These are phyloP conservation scores for Tiliacea aurago DNA, from an alignment of 2,888 invertebrate species.

Conservation along the genomic window DNA sequence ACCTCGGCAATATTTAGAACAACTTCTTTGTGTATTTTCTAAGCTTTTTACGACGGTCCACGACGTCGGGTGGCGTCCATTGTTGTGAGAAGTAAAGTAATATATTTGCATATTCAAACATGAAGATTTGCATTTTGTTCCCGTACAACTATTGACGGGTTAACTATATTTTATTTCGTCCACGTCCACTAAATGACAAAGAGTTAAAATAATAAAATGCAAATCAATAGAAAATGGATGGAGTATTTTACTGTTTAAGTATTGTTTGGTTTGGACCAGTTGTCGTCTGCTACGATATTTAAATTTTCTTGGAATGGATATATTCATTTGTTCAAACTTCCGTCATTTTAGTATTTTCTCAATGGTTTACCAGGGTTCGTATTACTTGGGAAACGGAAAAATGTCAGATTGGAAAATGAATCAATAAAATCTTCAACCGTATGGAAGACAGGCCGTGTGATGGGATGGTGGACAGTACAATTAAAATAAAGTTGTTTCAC, in stretches of 20 bases:
- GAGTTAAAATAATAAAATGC: conserved; percentile 83
- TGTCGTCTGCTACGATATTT: conserved; percentile 40
- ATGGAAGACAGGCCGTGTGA: neutral
- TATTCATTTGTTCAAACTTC: conserved; percentile 4
- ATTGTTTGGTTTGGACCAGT: conserved; percentile 47
- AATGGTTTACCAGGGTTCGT: neutral
- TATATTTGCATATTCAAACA: conserved; percentile 87
- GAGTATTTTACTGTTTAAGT: conserved; percentile 68
- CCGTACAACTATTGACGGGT: conserved; percentile 76
- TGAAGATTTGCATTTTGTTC: conserved; percentile 85
- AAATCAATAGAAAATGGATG: conserved; percentile 76
- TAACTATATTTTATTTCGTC: conserved; percentile 76
- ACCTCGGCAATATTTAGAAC: conserved; percentile 82
- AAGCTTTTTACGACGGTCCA: conserved; percentile 83
- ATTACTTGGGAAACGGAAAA: neutral
- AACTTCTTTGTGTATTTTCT: conserved; percentile 80
- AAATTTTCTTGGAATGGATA: conserved; percentile 7
- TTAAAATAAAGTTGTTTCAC: neutral
- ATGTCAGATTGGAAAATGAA: neutral
- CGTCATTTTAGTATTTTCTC: conserved; percentile 7
- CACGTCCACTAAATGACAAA: conserved; percentile 75
- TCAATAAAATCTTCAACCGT: neutral
- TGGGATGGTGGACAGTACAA: neutral
- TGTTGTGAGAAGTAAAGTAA: conserved; percentile 76
- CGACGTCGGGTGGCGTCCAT: conserved; percentile 77